Base-by-base conservation (phyloP, 2,888 invertebrate species). In the Galeruca laticollis region DNA sequence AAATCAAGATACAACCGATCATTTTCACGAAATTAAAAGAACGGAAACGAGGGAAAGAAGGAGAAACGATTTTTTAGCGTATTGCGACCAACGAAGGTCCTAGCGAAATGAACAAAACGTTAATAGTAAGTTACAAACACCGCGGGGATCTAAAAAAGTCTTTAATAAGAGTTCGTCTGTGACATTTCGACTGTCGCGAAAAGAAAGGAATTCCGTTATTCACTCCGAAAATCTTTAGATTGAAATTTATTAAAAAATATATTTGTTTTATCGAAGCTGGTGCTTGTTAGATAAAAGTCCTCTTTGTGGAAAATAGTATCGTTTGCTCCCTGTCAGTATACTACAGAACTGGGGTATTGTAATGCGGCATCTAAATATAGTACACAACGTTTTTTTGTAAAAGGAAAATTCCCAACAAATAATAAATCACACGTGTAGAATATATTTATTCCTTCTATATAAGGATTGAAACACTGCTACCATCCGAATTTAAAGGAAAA, bases 91-190 rank as follows among this genome's bases (percentile, higher is more conserved):
- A 13, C 40, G 40, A n/a, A 40, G 40, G 40, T 6, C 40, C 40
- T 5, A 40, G 40, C 40, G 13, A 40, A 40, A n/a, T 40, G n/a
- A 40, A 40, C 40, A 40, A 11, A n/a, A n/a, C 40, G 40, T 40
- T 40, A 40, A 40, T 40, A 40, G 40, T 40, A 40, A 40, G 40
- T 40, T 40, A 40, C 40, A 40, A 40, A 40, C 40, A 40, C 40
- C 40, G 40, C n/a, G n/a, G 40, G 40, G 40, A 40, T 40, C 13
- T n/a, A 40, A 40, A 40, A 40, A 40, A 40, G 40, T 40, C 40
- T 40, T 40, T 40, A 40, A 40, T 40, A 40, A 40, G n/a, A 40
- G 13, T 40, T 40, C 40, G n/a, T n/a, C 40, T 40, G 40, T 40
- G 40, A 40, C 40, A 40, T 40, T 40, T 13, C 40, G 40, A 40